phyloP scores from a whole-genome alignment of 2,113 vertebrate species.

The Xenopus borealis region DNA sequence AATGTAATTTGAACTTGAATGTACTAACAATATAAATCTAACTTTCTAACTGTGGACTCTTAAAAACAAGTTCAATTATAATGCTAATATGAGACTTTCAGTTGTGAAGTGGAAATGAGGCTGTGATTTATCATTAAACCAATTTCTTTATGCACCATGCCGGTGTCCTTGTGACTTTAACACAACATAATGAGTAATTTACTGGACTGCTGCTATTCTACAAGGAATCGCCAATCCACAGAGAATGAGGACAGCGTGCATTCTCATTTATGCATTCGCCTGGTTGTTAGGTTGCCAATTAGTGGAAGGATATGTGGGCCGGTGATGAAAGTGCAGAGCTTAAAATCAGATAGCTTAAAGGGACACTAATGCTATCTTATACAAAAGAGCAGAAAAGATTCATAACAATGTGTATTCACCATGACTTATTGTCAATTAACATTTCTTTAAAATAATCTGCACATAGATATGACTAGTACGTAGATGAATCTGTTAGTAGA shows the following conservation, averaged over 20 bases:
- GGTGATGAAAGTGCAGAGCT: not conserved
- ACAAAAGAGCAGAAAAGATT: no score
- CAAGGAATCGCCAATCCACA: not conserved
- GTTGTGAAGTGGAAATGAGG: no score
- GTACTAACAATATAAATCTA: no score
- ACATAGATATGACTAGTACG: no score
- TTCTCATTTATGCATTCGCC: slow-evolving; percentile 2
- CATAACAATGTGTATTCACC: no score
- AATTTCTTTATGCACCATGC: not conserved
- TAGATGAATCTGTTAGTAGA: no score
- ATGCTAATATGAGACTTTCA: no score
- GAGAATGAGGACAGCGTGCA: not conserved
- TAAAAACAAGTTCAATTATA: no score
- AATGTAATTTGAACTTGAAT: no score
- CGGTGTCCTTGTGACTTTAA: not conserved
- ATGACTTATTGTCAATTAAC: no score
- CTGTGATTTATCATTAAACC: not conserved
- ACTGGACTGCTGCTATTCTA: not conserved
- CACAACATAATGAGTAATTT: slow-evolving; percentile 1
- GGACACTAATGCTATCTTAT: not conserved
- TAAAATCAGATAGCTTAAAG: slow-evolving; percentile 1
- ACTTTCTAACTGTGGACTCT: no score
- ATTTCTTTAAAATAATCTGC: no score
- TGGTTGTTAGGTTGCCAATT: not conserved
- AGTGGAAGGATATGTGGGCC: not conserved